Base-by-base conservation (phyloP, 2,113 vertebrate species). In the Malurus elegans region DNA sequence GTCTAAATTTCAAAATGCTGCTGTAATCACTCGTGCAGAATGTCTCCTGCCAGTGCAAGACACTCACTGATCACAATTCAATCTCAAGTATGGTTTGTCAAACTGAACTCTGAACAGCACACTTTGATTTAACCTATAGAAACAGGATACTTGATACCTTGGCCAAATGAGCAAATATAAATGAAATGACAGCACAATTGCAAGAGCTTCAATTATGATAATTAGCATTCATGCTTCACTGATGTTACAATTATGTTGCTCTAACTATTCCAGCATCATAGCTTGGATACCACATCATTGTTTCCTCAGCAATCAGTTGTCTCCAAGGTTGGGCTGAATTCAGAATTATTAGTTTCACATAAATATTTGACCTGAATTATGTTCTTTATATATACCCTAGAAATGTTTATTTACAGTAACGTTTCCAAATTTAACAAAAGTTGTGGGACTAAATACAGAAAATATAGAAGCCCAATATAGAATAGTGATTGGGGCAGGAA, bases 211-310 rank as follows among this genome's bases (percentile, higher is more conserved):
- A 84, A 57, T 93, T 94, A 92, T 75, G 50, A 61, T 93, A 93
- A 94, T 95, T 83, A 96, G 21, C 32, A 90, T 88, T 93, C 70
- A 38, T 67, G 62, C 54, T 90, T 92, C 75, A 64, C 29, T 73
- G 28, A 53, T 92, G 90, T 34, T 67, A 67, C 25, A 54, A n/a
- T 85, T 80, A n/a, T 1, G 1, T 18, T 87, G 17, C 20, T 79
- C 25, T 65, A 94, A 67, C 53, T 79, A 60, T 25, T 88, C 26
- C 64, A 57, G 10, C 48, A 61, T 54, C 50, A 69, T 72, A 79
- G 17, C 20, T 70, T 70, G 36, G 72, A 61, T 84, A 64, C 6
- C 34, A 18, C 25, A 79, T 61, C 28, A 31, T 53, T 80, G n/a
- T 28, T 82, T 50, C 29, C 72, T 74, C 32, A 73, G 48, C 42